Conservation (phyloP, 2,113 vertebrate genomes). For the Macaca nemestrina region DNA sequence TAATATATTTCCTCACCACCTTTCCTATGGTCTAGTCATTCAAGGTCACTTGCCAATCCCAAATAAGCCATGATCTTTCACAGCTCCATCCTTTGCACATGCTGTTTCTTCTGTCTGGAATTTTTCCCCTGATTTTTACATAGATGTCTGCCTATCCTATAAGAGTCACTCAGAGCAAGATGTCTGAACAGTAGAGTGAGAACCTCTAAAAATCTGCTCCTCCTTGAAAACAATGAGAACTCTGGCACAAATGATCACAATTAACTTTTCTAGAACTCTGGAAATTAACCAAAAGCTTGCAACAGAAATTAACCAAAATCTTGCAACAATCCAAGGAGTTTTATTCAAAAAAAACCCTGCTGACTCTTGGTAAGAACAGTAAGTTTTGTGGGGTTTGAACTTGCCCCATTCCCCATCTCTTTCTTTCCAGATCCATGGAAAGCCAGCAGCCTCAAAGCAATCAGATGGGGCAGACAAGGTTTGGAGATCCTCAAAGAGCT, state of each 20-base stretch:
- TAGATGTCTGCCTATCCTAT: neutral
- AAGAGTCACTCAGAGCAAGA: slow-evolving; percentile 7
- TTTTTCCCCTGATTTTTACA: neutral
- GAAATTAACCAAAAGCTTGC: slow-evolving; percentile 22
- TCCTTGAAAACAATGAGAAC: slow-evolving; percentile 44
- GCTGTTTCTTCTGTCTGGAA: neutral
- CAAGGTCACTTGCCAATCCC: neutral
- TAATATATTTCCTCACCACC: slow-evolving; percentile 4
- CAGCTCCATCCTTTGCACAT: neutral
- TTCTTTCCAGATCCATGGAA: neutral
- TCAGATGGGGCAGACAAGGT: neutral
- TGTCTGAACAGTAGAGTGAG: neutral
- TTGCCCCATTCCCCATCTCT: neutral
- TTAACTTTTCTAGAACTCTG: slow-evolving; percentile 40
- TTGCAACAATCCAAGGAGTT: neutral
- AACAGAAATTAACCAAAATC: neutral
- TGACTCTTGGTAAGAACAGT: slow-evolving; percentile 8
- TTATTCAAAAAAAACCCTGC: neutral
- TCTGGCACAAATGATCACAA: slow-evolving; percentile 40
- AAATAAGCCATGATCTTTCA: slow-evolving; percentile 6
- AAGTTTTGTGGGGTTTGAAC: neutral
- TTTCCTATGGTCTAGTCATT: neutral
- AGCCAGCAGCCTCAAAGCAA: slow-evolving; percentile 13
- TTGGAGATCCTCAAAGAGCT: neutral
- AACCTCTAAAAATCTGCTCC: neutral